phyloP scores from a whole-genome alignment of 2,113 vertebrate species.

The Turnix velox region DNA sequence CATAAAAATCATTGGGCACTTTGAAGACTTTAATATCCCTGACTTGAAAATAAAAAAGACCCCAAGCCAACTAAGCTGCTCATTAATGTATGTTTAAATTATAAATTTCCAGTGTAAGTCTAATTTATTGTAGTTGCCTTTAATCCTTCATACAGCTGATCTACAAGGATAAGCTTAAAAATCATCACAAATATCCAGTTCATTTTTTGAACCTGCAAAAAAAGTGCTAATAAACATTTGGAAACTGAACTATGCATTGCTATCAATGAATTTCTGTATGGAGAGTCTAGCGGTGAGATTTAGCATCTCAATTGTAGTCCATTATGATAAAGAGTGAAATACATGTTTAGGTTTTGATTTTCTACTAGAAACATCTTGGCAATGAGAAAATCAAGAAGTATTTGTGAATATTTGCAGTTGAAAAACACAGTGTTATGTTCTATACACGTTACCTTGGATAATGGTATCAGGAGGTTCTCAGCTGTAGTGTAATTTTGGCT shows the following conservation, averaged over 20 bases:
- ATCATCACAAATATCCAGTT: neutral
- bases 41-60: slow-evolving; percentile 45
- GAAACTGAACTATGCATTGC: too few relatives aligned
- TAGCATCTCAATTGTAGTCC: neutral
- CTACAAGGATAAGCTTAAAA: neutral
- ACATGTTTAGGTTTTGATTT: neutral
- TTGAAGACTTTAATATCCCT: slow-evolving; percentile 54
- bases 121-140: neutral
- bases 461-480: neutral
- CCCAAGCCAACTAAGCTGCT: neutral
- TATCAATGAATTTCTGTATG: neutral
- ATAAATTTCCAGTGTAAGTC: neutral
- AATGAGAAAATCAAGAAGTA: neutral
- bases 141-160: neutral
- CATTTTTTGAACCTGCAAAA: neutral
- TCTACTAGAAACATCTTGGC: neutral
- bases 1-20: slow-evolving; percentile 4
- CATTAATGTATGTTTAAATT: slow-evolving; percentile 33
- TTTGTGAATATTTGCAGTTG: neutral
- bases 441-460: rapidly evolving
- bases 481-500: neutral
- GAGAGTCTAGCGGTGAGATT: neutral
- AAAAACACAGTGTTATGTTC: neutral
- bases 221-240: neutral
- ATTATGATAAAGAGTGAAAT: neutral